Base-by-base conservation (phyloP, 1,140 invertebrate species). In the Drosophila kanapiae region DNA sequence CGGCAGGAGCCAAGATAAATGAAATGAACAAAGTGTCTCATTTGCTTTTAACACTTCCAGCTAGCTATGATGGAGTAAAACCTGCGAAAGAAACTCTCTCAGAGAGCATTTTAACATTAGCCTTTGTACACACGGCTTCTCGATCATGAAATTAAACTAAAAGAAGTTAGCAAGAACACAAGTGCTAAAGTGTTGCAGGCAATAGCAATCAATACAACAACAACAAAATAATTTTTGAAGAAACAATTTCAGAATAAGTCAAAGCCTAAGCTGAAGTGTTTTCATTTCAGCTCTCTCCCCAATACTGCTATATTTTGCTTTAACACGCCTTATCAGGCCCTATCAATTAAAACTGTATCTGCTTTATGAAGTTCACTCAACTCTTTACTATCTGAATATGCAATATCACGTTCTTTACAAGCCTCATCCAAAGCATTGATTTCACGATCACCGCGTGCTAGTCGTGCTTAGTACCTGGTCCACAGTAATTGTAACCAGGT, bases 1-100 rank as follows among this genome's bases (percentile, higher is more conserved):
- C 43, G 2, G 33, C 54, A 7, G 54, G 64, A 45, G 51, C 51
- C 2, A 64, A 57, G 29, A 35, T 64, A 60, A 53, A 23, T 62
- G 88, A 88, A 48, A 37, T 75, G 14, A 38, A 68, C 11, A 38
- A 62, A 61, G 31, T 51, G 23, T 23, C 23, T 23, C 23, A 23
- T 23, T 10, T 63, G 11, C 23, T 42, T 54, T 23, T 23, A 23
- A 45, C 49, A 38, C 29, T 56, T 58, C 29, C 40, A 33, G 16
- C 56, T 35, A 35, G 53, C 43, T 61, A 61, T 61, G 67, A 60
- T 38, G 58, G 33, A 56, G 67, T 61, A 27, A 56, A 54, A 37
- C 60, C 57, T n/a, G 58, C 67, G 6, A 61, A 62, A 48, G 67
- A 62, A 35, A 70, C 67, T 49, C 43, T 71, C 8, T 42, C 43